phyloP scores from a whole-genome alignment of 2,113 vertebrate species.

The Greenwoodochromis staneri region DNA sequence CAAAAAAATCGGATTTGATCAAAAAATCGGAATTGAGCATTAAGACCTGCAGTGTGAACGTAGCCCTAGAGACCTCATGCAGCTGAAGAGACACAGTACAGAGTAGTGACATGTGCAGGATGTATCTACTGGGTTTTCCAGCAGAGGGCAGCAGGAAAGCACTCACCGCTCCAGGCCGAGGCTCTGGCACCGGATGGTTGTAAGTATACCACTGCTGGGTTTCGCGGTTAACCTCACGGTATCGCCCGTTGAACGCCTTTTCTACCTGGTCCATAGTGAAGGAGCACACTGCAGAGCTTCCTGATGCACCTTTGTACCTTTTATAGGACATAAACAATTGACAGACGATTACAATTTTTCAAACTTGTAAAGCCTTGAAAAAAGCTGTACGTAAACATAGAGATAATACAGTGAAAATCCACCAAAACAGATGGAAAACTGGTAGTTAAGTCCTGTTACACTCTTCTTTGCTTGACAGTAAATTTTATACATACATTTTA shows the following conservation, averaged over 20 bases:
- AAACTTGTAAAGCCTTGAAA: background rate
- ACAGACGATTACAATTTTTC: background rate
- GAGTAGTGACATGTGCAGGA: background rate
- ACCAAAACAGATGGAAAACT: background rate
- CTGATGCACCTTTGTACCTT: slow-evolving; percentile 84
- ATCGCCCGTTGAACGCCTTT: slow-evolving; percentile 80
- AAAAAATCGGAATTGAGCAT: too few species aligned
- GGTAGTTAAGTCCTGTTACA: background rate
- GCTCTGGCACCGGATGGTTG: slow-evolving; percentile 79
- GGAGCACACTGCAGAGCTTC: slow-evolving; percentile 87
- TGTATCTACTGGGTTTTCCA: background rate
- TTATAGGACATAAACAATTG: background rate
- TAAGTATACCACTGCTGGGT: slow-evolving; percentile 95
- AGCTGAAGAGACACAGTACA: background rate
- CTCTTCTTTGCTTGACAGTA: background rate
- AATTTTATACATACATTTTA: background rate
- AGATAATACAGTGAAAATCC: background rate
- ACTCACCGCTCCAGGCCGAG: slow-evolving; percentile 86
- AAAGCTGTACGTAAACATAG: background rate
- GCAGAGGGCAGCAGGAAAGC: slow-evolving; percentile 22
- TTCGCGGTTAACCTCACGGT: slow-evolving; percentile 90
- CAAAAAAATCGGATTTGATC: too few species aligned
- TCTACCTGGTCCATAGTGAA: slow-evolving; percentile 88
- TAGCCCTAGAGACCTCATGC: background rate
- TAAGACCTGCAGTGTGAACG: too few species aligned